Base-by-base conservation (phyloP, 2,113 vertebrate genomes). In the Sander lucioperca region DNA sequence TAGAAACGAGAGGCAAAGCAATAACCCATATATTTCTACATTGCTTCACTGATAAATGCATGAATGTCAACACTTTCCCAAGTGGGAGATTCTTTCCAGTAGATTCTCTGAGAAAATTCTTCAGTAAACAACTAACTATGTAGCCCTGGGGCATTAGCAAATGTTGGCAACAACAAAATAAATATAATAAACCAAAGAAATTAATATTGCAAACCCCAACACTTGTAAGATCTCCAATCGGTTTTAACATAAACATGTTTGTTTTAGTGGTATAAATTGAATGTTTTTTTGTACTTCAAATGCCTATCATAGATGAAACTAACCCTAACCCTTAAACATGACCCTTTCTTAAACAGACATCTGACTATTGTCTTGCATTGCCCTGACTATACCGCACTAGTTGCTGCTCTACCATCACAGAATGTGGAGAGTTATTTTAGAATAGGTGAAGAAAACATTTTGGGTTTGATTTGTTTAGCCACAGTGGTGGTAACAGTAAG, bases 51-150 rank as follows among this genome's bases (percentile, higher is more conserved):
- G 50, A 54, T 54, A 3, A 2, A 62, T 59, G 65, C 78, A 59
- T 57, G 18, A 39, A 67, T 78, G 78, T 77, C 47, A 51, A 66
- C 30, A 54, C 59, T 59, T 65, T 86, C 82, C 79, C 77, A 54
- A 64, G 62, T 80, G 11, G 48, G 79, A 57, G 51, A 82, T 79
- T 83, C 30, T 79, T 84, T 82, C 80, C 74, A 61, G 72, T 48
- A 10, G 74, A 19, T 65, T 86, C 36, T 74, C 64, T 72, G 84
- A 54, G 70, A 77, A 78, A 72, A 77, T 65, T 85, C 61, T 45
- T 89, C 77, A 83, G 74, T 79, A 81, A 89, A 83, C 76, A 87
- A 79, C 18, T 25, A 65, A 61, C 50, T 33, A 59, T 80, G 59
- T 57, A 19, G 54, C 63, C 85, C 50, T 13, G 7, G 48, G 25